Base-by-base conservation (phyloP, 35 echinoderm and acorn worm genomes). In the Apostichopus parvimensis region DNA sequence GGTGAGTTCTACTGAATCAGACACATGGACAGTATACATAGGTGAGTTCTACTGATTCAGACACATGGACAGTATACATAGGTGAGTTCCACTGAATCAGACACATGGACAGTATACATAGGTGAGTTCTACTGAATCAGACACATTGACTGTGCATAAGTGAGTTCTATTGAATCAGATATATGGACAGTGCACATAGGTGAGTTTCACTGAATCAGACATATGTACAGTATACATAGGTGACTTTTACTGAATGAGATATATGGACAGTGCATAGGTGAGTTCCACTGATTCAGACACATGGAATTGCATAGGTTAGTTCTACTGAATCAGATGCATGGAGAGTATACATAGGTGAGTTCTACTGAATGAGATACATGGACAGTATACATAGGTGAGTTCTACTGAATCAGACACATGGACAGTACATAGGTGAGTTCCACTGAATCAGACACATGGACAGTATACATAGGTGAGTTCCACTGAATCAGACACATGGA, bases 191-290 rank as follows among this genome's bases (percentile, higher is more conserved):
- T 14, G 24, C 45, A 15, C 54, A 56, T 15, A 73, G 13, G 97
- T 99, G 57, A 90, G 45, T 10, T 57, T 12, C 24, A 60, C 58
- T 9, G 58, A 60, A 60, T 12, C 58, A 3, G 7, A 60, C 0
- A 5, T 0, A 7, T 22, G n/a, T 5, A 14, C 79, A 82, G 79
- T 54, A 6, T 60, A 60, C 78, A 6, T 53, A 17, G 22, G 2
- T 53, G 5, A 24, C 2, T 11, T 5, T 22, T 3, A 12, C 97
- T 2, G 97, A 99, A 80, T 96, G 93, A 34, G 97, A 96, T 58
- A 96, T 92, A 73, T 96, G 97, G 97, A 99, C 97, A 14, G 71
- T 99, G 64, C 97, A 99, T 72, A 99, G 97, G 97, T 99, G 57
- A 90, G 45, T 10, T 57, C 22, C n/a, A 34, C 28, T 34, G 28